These are phyloP conservation scores for Drosophila longiperda DNA, from an alignment of 2,888 invertebrate genomes.

Conservation along the genomic window DNA sequence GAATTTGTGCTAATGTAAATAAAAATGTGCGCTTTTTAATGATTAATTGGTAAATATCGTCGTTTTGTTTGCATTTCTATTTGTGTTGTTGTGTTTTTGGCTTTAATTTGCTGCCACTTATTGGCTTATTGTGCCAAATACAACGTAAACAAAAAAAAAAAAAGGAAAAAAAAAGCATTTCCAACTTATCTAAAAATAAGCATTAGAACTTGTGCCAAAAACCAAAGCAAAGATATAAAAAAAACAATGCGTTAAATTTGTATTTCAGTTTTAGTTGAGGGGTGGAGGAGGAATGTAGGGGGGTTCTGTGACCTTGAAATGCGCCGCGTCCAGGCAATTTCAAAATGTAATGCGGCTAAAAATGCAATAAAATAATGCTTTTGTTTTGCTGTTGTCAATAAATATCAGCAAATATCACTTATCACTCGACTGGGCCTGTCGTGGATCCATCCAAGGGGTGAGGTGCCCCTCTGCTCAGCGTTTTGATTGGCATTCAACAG, in stretches of 20 bases:
- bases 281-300: fast-evolving
- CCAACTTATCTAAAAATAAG: conserved; percentile 72
- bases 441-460: conserved; percentile 19
- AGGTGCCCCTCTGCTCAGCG: conserved; percentile 14
- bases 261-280: conserved; percentile 5
- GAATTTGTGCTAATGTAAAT: conserved; percentile 13
- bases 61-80: neutral
- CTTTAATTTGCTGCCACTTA: conserved; percentile 23
- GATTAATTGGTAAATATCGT: conserved; percentile 54
- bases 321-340: conserved; percentile 37
- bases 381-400: conserved; percentile 30
- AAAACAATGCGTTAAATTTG: conserved; percentile 21
- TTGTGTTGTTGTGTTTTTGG: conserved; percentile 3
- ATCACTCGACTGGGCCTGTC: conserved; percentile 31
- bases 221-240: conserved; percentile 33
- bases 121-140: conserved; percentile 55
- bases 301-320: conserved; percentile 62
- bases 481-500: conserved; percentile 72
- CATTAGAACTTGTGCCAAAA: conserved; percentile 76
- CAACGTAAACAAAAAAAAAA: neutral
- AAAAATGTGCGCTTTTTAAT: conserved; percentile 4
- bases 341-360: conserved; percentile 15
- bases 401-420: conserved; percentile 12
- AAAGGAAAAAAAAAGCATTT: conserved; percentile 29
- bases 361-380: neutral